Conservation (phyloP, 2,888 invertebrate species). For the Buathra laborator region DNA sequence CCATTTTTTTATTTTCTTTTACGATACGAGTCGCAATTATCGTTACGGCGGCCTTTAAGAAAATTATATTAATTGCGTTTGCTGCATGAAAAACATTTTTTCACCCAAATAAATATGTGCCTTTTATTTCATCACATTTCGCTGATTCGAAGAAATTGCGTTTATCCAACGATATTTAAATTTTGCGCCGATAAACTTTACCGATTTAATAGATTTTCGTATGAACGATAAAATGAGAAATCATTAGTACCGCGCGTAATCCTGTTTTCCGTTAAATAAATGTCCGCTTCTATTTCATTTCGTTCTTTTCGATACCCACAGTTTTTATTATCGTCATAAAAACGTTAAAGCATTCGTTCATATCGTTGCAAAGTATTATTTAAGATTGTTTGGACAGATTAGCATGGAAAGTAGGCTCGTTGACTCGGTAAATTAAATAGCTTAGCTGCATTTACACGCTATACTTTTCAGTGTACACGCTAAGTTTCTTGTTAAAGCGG, state of each 20-base stretch:
- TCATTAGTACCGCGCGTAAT: not conserved
- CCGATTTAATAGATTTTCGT: not conserved
- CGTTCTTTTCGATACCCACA: not conserved
- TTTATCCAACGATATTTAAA: not conserved
- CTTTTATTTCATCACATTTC: too few species aligned
- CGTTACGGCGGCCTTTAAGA: too few species aligned
- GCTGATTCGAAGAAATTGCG: not conserved
- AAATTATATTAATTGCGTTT: too few species aligned
- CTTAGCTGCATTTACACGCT: slow-evolving; percentile 29
- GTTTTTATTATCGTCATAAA: slow-evolving; percentile 2
- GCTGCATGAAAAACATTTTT: not conserved
- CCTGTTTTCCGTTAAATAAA: not conserved
- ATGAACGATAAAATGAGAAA: not conserved
- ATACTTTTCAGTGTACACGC: not conserved
- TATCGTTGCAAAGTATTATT: slow-evolving; percentile 30
- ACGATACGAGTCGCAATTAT: not conserved
- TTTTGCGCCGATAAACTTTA: not conserved
- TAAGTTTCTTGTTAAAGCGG: slow-evolving; percentile 35
- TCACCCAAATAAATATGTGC: too few species aligned
- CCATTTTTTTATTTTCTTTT: not conserved
- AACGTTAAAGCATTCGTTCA: slow-evolving; percentile 15
- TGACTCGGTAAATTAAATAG: slow-evolving; percentile 45
- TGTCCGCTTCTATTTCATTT: not conserved
- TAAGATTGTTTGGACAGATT: slow-evolving; percentile 52
- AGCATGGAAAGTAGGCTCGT: slow-evolving; percentile 50